These are phyloP conservation scores for Zoanthus sociatus DNA, from an alignment of 92 coral and sea anemone genomes.

Conservation along the genomic window DNA sequence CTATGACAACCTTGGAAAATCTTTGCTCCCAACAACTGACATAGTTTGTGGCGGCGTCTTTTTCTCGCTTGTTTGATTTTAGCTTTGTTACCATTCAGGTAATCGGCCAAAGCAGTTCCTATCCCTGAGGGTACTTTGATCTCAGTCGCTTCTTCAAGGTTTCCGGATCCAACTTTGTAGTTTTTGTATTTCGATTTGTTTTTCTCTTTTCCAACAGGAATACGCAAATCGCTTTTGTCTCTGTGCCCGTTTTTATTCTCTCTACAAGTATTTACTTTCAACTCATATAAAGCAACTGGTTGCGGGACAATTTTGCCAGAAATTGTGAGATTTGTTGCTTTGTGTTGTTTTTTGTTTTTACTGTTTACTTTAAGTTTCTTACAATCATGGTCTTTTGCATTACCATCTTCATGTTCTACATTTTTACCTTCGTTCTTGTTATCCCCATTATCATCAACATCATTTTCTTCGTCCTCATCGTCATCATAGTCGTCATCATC, in stretches of 20 bases:
- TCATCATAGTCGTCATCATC: not conserved
- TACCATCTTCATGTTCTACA: constrained; percentile 19
- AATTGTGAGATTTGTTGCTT: not conserved
- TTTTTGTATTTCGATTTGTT: constrained; percentile 39
- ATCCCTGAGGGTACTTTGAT: constrained; percentile 29
- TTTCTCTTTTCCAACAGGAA: constrained; percentile 38
- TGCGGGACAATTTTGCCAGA: not conserved
- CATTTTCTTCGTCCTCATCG: not conserved
- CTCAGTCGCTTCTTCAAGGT: constrained; percentile 18
- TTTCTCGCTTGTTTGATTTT: constrained; percentile 1
- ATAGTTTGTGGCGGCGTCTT: constrained; percentile 13
- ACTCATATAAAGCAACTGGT: constrained; percentile 25
- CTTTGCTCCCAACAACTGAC: constrained; percentile 23
- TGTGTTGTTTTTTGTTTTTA: not conserved
- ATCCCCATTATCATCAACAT: not conserved
- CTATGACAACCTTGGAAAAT: constrained; percentile 12
- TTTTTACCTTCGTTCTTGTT: not conserved
- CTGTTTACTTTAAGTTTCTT: not conserved
- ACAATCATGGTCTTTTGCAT: constrained; percentile 39
- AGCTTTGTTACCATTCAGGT: constrained; percentile 7
- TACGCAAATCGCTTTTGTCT: constrained; percentile 7
- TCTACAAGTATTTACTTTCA: constrained; percentile 21
- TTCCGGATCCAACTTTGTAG: constrained; percentile 21
- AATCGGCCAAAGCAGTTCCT: constrained; percentile 26
- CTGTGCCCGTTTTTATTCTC: constrained; percentile 11